Evolutionary conservation across 2,888 invertebrate species (phyloP), one percentile per base, ranked within the genome.

Genomic region (Rhamnusium bicolor): DNA sequence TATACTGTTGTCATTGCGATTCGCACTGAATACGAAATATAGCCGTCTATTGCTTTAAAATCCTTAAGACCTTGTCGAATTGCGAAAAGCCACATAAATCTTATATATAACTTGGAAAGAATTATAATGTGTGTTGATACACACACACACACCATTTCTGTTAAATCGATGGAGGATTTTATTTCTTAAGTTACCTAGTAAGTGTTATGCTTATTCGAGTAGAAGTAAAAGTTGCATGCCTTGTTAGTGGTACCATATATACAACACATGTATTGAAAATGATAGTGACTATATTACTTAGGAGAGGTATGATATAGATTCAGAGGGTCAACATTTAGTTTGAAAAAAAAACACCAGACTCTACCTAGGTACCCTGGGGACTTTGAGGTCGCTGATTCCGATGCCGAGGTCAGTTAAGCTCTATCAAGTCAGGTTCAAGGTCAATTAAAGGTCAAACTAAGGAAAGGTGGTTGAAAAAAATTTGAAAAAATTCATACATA

Each of bases 61-160:
- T 81, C 83, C 83, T 83, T 84, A 84, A 84, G 84, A 81, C 84
- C 82, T 84, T 84, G 84, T 84, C 84, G 84, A 84, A 84, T 83
- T 77, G 78, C 81, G 79, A 80, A 80, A 80, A 77, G 65, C 60
- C 60, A 75, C 80, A 78, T 84, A 83, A 83, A 84, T 84, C 84
- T 80, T 72, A 21, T 46, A 71, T 69, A 69, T 74, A 72, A 74
- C 80, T 77, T 71, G 77, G 71, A 78, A 76, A 74, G 79, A 80
- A 80, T 80, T 73, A 76, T 78, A 75, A 79, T 79, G 75, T 71
- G 73, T 69, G 68, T 69, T 40, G 40, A 40, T 40, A 40, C 40
- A 40, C 40, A 40, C n/a, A 40, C 40, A 40, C 40, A 40, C n/a
- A 40, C 40, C 40, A 5, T n/a, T 40, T n/a, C 40, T 40, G 40